phyloP scores from a whole-genome alignment of 92 coral and sea anemone species.

The Muricea muricata region DNA sequence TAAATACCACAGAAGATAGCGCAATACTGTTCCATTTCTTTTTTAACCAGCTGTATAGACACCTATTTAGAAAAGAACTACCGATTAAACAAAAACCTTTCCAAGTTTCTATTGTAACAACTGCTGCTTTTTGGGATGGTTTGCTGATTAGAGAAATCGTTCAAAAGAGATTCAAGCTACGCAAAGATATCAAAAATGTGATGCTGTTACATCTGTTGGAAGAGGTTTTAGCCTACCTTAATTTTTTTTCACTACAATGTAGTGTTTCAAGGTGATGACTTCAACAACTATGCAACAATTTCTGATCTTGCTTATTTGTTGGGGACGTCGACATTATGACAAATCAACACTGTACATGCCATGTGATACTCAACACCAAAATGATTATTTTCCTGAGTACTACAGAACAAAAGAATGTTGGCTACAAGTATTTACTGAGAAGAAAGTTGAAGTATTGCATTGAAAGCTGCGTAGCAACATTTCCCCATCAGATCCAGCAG shows the following conservation, averaged over 20 bases:
- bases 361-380: constrained; percentile 66
- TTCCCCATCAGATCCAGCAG: constrained; percentile 32
- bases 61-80: constrained; percentile 54
- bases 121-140: constrained; percentile 58
- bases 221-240: constrained; percentile 62
- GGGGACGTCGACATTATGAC: constrained; percentile 70
- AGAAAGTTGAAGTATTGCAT: constrained; percentile 63
- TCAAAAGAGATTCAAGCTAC: constrained; percentile 51
- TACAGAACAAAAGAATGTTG: constrained; percentile 35
- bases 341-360: constrained; percentile 64
- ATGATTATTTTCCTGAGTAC: constrained; percentile 47
- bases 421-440: constrained; percentile 50
- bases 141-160: constrained; percentile 56
- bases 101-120: constrained; percentile 34
- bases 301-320: constrained; percentile 54
- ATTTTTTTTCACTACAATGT: constrained; percentile 52
- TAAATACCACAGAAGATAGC: constrained; percentile 55
- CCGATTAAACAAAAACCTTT: constrained; percentile 66
- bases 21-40: constrained; percentile 47
- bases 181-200: constrained; percentile 61
- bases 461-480: constrained; percentile 39
- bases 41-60: constrained; percentile 37
- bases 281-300: constrained; percentile 38
- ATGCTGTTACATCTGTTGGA: constrained; percentile 59
- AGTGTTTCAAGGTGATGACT: constrained; percentile 47